Conservation (phyloP, 2,113 vertebrate species). For the Varanus salvator region DNA sequence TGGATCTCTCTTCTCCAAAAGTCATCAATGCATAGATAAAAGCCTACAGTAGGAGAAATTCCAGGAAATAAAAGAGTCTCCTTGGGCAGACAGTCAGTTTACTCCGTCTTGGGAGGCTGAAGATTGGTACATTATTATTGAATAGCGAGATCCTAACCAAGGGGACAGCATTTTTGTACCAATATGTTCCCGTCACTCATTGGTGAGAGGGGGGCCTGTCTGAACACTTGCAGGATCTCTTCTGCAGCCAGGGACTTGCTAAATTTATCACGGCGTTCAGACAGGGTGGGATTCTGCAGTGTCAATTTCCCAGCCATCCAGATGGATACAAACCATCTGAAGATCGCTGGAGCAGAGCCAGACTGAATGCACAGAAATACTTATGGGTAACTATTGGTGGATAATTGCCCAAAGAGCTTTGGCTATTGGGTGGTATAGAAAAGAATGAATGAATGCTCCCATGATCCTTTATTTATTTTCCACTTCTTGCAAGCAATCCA, state of each 20-base stretch:
- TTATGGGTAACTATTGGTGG: not conserved
- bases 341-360: not conserved
- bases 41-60: rapidly evolving
- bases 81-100: conserved; percentile 15
- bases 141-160: conserved; percentile 14
- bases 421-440: too few species aligned
- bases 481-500: too few species aligned
- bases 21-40: conserved; percentile 29
- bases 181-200: conserved; percentile 76
- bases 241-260: conserved; percentile 43
- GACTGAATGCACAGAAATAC: not conserved
- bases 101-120: not conserved
- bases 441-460: too few species aligned
- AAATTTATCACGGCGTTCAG: conserved; percentile 60
- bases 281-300: not conserved
- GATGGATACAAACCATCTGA: not conserved
- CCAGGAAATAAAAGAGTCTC: not conserved
- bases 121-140: conserved; percentile 48
- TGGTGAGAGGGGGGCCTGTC: rapidly evolving
- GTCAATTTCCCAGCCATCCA: not conserved
- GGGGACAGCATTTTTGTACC: not conserved
- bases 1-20: not conserved
- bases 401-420: not conserved
- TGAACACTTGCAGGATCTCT: conserved; percentile 35
- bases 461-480: too few species aligned